Percentiles rank a stretch among this genome's conserved stretches.
phyloP scores from a whole-genome alignment of 2,888 invertebrate species.

The Gastracanthus pulcherrimus region DNA sequence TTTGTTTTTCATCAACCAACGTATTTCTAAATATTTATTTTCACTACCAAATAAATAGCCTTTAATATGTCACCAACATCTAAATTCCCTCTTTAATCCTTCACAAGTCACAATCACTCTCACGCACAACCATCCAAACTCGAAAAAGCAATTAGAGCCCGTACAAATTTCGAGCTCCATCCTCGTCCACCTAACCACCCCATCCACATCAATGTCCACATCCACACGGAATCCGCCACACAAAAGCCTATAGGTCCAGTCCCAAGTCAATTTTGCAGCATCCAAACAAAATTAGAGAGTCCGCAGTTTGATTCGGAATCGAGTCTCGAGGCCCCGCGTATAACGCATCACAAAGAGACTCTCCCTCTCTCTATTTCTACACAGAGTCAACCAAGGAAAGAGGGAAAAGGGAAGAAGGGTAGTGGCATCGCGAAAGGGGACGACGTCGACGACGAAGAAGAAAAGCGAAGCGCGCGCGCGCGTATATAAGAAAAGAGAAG shows the following conservation, averaged over 20 bases:
- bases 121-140: too few relatives aligned
- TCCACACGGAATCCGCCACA: too few relatives aligned
- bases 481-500: constrained; percentile 4
- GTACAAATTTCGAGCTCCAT: not conserved
- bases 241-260: too few relatives aligned
- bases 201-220: too few relatives aligned
- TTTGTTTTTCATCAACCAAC: too few relatives aligned
- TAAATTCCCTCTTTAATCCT: too few relatives aligned
- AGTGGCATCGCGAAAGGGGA: not conserved
- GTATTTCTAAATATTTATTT: too few relatives aligned
- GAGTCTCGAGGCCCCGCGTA: not conserved
- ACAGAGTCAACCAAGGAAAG: not conserved
- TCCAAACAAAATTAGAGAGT: constrained; percentile 48
- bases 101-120: too few relatives aligned
- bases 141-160: constrained; percentile 26
- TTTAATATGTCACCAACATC: too few relatives aligned
- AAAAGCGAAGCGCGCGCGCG: constrained; percentile 19
- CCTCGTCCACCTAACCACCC: not conserved
- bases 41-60: too few relatives aligned
- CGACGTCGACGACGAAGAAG: not conserved
- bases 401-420: not conserved
- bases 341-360: constrained; percentile 39
- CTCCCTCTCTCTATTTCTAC: not conserved
- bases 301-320: constrained; percentile 10
- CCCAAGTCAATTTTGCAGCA: constrained; percentile 33